Base-by-base conservation (phyloP, 2,888 invertebrate species). In the Gymnosoma rotundatum region DNA sequence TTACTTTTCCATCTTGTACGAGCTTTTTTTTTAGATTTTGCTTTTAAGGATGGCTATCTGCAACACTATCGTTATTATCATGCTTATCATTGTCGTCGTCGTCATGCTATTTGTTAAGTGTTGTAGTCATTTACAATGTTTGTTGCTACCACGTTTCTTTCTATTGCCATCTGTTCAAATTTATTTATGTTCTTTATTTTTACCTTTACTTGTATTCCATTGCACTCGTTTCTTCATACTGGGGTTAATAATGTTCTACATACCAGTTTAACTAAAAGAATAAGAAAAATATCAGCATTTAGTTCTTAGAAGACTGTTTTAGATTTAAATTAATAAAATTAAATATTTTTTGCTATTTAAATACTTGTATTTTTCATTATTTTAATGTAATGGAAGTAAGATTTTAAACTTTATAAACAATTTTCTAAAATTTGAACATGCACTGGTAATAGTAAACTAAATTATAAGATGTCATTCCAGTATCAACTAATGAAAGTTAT, bases 161-260 rank as follows among this genome's bases (percentile, higher is more conserved):
- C 78, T 78, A 69, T 75, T 66, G 61, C 69, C 73, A 78, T 60
- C 61, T 78, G 69, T 7, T 78, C 48, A n/a, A 63, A 45, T 78
- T 78, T 67, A n/a, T 54, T 48, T 38, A 60, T 58, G 38, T 50
- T 54, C 61, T 61, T 54, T 52, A 69, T 69, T 69, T 42, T 20
- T 32, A 69, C 60, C 66, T 82, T 72, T 76, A 70, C 69, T 79
- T 54, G 38, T 45, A 54, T 64, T 50, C 21, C 63, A 38, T 73
- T 74, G 60, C 64, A 25, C 67, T 73, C 48, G 36, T 61, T 76
- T 67, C 54, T 61, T 66, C 56, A 45, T 54, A 64, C 45, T 42
- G 67, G 72, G 12, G 25, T 76, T 63, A 72, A 67, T 76, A 50
- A 50, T 58, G 67, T 48, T 8, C 61, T 61, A 75, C 80, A 79